These are phyloP conservation scores for Pammene aurita DNA, from an alignment of 2,888 invertebrate genomes.

Conservation along the genomic window DNA sequence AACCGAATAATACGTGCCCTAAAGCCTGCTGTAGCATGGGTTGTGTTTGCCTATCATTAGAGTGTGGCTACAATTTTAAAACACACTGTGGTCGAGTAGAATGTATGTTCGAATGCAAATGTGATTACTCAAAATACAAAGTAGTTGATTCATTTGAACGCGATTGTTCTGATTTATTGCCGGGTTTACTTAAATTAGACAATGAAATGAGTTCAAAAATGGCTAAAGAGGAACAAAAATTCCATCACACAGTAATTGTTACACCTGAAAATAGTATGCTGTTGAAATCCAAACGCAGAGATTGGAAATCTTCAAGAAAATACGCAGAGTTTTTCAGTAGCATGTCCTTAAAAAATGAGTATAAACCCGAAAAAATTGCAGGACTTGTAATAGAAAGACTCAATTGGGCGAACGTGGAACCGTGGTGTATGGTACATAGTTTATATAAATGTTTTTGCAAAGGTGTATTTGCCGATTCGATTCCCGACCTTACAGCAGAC, in stretches of 20 bases:
- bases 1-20: conserved; percentile 62
- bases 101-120: conserved; percentile 84
- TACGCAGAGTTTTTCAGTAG: conserved; percentile 81
- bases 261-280: conserved; percentile 86
- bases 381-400: conserved; percentile 58
- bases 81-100: conserved; percentile 85
- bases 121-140: conserved; percentile 66
- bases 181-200: conserved; percentile 71
- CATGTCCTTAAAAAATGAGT: conserved; percentile 56
- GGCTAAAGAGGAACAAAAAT: conserved; percentile 87
- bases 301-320: conserved; percentile 84
- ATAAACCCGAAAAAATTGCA: conserved; percentile 51
- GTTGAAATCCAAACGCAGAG: conserved; percentile 83
- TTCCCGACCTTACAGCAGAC: conserved; percentile 22
- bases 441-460: conserved; percentile 87
- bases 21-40: conserved; percentile 85
- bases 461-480: conserved; percentile 62
- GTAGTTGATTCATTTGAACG: conserved; percentile 55
- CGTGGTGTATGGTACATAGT: conserved; percentile 86
- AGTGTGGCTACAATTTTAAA: conserved; percentile 67
- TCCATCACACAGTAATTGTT: conserved; percentile 87
- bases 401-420: conserved; percentile 76
- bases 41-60: conserved; percentile 86
- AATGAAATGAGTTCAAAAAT: conserved; percentile 80
- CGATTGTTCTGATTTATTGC: conserved; percentile 56